Evolutionary conservation across 1,140 invertebrate species (phyloP), one percentile per base, ranked within the genome.

Genomic region (Lithobius niger): DNA sequence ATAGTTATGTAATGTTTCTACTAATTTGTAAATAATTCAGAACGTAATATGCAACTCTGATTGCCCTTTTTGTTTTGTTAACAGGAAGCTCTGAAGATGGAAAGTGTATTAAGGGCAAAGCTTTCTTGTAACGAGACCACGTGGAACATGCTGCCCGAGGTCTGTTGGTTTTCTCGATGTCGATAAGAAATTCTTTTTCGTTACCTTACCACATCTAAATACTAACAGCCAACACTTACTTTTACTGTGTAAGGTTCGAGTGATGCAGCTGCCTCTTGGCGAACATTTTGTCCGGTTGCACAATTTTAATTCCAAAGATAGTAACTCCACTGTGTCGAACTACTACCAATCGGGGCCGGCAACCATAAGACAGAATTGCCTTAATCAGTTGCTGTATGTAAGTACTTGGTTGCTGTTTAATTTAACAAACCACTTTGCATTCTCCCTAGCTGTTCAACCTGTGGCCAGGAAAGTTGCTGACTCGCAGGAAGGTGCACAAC

Each of bases 261-360:
- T 66, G 28, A 49, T 55, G 49, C 27, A 67, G 54, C 26, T 92
- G 43, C 83, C 84, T 0, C 50, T 69, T 15, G 84, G 84, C 3
- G 75, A 79, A 48, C 73, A 74, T 27, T 80, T 74, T 60, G 77
- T 82, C 52, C 77, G 81, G 50, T 71, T 86, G 18, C 67, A 76
- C 57, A 83, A 81, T 21, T 78, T 90, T 43, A 87, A 89, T 67
- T 65, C 67, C 16, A 69, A 74, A 2, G 87, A 94, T 62, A 77
- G 78, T 2, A 95, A 92, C 70, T 91, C 87, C 6, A 78, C 86
- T 42, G 78, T 93, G 24, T 83, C 81, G 16, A 89, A 92, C 69
- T 93, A 92, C 69, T 95, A 93, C 72, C 91, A 96, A 69, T 80
- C 77, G 6, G 84, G 82, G 1, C 67, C 71, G 28, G 70, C 77